These are phyloP conservation scores for Dysdera silvatica DNA, from an alignment of 1,140 invertebrate genomes.

Conservation along the genomic window DNA sequence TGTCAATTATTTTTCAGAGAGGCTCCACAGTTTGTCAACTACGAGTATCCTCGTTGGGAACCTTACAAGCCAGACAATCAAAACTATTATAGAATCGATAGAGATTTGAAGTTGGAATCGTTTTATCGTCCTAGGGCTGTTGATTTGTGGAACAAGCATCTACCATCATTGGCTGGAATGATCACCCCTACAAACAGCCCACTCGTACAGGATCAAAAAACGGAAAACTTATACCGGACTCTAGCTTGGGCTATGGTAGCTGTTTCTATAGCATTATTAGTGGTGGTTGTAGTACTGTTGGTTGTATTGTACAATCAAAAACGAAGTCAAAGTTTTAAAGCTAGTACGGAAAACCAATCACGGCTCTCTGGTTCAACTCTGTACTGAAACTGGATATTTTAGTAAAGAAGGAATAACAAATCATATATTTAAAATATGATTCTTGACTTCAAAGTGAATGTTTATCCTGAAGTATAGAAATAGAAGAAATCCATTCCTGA, in stretches of 20 bases:
- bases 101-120: not conserved
- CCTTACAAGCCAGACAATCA: slow-evolving; percentile 15
- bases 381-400: too few species aligned
- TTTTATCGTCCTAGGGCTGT: slow-evolving; percentile 19
- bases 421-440: too few species aligned
- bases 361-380: slow-evolving; percentile 30
- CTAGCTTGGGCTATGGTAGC: slow-evolving; percentile 36
- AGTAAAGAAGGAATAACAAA: too few species aligned
- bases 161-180: slow-evolving; percentile 23
- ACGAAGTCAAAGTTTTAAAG: slow-evolving; percentile 34
- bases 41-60: slow-evolving; percentile 34
- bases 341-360: slow-evolving; percentile 22
- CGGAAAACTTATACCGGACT: slow-evolving; percentile 30
- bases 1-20: slow-evolving; percentile 14
- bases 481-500: too few species aligned
- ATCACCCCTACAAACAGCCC: slow-evolving; percentile 10
- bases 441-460: too few species aligned
- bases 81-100: slow-evolving; percentile 30
- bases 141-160: slow-evolving; percentile 31
- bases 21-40: slow-evolving; percentile 28
- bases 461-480: too few species aligned
- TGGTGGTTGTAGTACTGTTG: slow-evolving; percentile 33
- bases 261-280: slow-evolving; percentile 29
- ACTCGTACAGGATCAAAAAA: not conserved
- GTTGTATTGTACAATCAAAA: slow-evolving; percentile 34